Evolutionary conservation across 2,888 invertebrate species (phyloP), one percentile per base, ranked within the genome.

Genomic region (Drosophila algonquin): DNA sequence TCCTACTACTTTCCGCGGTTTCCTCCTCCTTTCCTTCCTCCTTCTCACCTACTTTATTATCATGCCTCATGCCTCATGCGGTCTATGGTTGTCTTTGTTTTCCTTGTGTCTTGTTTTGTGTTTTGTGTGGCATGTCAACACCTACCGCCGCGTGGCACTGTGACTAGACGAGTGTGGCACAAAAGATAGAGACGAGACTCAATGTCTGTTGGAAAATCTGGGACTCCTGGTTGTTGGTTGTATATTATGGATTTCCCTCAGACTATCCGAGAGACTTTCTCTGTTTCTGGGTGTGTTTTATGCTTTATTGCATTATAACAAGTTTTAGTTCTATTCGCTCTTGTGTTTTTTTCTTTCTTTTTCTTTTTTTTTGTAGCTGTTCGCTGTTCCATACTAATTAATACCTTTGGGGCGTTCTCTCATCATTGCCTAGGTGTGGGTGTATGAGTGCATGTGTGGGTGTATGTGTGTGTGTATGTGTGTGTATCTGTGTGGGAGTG

Each of bases 341-440:
- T 16, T 63, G 21, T 45, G 18, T 27, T 30, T 32, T 21, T 21
- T 21, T 30, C 35, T 35, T n/a, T 16, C 18, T 3, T 21, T 63
- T 5, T 5, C n/a, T 24, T 24, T 24, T 24, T 24, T 51, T 44
- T 47, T 61, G 32, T 70, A 35, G 10, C 51, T 68, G 72, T 57
- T 56, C 53, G 54, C 51, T 67, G 61, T 64, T 59, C 68, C 61
- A 68, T 76, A 82, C 76, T 87, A 85, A 85, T 85, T 85, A 85
- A 83, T 83, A 86, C 81, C 76, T 82, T 77, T 80, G 86, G 86
- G 78, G 40, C 40, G 40, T 40, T 40, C 70, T 78, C 72, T 72
- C 60, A 32, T 63, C 55, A 40, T 57, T 40, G 50, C 16, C 52
- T 45, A 56, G 73, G 30, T 67, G 61, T 63, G 30, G 55, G 46